phyloP scores from a whole-genome alignment of 1,140 invertebrate genomes.

The Caenorhabditis inopinata region DNA sequence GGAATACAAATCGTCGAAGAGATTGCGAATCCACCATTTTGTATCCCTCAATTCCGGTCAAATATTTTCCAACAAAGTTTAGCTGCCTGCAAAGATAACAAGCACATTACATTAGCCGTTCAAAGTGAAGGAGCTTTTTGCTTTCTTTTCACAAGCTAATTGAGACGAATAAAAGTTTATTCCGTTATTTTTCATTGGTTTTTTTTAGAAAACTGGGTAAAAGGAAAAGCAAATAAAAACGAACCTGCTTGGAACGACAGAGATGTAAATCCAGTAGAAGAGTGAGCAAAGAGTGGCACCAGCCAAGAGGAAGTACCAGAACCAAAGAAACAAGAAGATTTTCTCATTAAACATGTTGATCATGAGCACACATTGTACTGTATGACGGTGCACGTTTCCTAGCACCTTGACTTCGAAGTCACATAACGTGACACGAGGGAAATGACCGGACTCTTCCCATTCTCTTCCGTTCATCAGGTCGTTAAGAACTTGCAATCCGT shows the following conservation, averaged over 20 bases:
- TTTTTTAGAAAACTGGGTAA: too few species aligned
- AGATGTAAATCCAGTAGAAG: conserved; percentile 66
- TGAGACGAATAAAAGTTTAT: neutral
- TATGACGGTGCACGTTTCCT: conserved; percentile 65
- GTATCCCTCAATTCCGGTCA: conserved; percentile 66
- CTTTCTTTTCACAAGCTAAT: neutral
- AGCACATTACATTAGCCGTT: neutral
- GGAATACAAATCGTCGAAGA: conserved; percentile 63
- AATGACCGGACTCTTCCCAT: conserved; percentile 65
- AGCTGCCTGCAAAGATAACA: conserved; percentile 58
- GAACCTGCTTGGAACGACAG: conserved; percentile 63
- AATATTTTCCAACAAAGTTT: conserved; percentile 66
- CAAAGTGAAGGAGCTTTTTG: neutral
- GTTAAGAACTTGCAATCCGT: conserved; percentile 62
- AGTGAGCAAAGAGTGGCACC: conserved; percentile 65
- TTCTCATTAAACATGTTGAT: conserved; percentile 85
- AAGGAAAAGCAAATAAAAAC: too few species aligned
- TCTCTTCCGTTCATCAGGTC: conserved; percentile 65
- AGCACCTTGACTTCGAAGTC: conserved; percentile 66
- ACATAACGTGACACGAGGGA: conserved; percentile 63
- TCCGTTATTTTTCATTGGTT: neutral
- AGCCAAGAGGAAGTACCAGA: conserved; percentile 66
- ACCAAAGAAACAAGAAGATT: conserved; percentile 66
- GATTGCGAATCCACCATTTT: conserved; percentile 67
- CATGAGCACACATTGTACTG: conserved; percentile 69